Evolutionary conservation across 2,113 vertebrate species (phyloP).

Genomic region (Dascyllus trimaculatus): DNA sequence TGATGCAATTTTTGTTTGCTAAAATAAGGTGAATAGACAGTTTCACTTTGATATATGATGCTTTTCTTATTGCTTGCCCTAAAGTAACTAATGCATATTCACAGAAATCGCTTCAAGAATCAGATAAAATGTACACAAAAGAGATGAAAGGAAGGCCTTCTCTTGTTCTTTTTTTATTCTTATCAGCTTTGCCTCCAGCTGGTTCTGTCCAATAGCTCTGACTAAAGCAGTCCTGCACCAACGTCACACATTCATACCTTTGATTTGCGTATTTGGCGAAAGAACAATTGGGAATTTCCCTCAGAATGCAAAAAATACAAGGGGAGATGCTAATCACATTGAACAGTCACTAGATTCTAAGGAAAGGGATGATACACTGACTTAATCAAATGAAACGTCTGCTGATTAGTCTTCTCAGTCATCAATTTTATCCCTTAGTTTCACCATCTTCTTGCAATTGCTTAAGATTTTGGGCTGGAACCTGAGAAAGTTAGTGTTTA

Average conservation of each 20-base stretch:
- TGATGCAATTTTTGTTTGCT: too few relatives aligned
- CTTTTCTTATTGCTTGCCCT: background rate
- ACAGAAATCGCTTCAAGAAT: background rate
- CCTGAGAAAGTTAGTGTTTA: too few relatives aligned
- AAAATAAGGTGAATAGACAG: background rate
- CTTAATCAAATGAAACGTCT: too few relatives aligned
- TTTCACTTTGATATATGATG: background rate
- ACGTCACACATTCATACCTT: background rate
- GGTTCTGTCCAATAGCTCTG: background rate
- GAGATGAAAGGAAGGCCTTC: background rate
- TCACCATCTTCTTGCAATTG: too few relatives aligned
- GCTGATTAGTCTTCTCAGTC: too few relatives aligned
- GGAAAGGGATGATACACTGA: too few relatives aligned
- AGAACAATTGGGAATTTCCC: too few relatives aligned
- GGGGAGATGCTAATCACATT: too few relatives aligned
- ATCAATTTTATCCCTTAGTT: too few relatives aligned
- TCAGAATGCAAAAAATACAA: too few relatives aligned
- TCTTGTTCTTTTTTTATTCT: background rate
- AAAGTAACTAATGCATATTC: background rate
- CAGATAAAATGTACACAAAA: background rate
- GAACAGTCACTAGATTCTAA: too few relatives aligned
- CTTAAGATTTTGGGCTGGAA: too few relatives aligned
- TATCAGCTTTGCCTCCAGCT: background rate
- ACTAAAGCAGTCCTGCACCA: slow-evolving; percentile 4
- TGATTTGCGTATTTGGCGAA: background rate